Base-by-base conservation (phyloP, 2,113 vertebrate genomes). In the Paramormyrops kingsleyae region DNA sequence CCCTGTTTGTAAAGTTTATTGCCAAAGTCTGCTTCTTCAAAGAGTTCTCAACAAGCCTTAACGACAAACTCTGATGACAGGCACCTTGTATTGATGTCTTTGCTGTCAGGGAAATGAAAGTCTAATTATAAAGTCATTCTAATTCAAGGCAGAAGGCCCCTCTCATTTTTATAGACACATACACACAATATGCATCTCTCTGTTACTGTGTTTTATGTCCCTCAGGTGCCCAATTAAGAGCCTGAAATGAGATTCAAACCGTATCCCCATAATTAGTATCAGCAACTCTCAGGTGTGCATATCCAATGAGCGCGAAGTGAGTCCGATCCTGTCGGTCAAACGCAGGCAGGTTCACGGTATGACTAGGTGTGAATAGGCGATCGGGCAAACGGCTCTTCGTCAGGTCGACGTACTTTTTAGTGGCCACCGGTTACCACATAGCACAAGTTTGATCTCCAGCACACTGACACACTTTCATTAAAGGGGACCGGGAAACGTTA, bases 401-500 rank as follows among this genome's bases (percentile, higher is more conserved):
- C 49, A 56, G 50, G 19, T 19, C 24, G 5, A 52, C 39, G 0
- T 62, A n/a, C 56, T 39, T 27, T 59, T 88, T 62, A 24, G 87
- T 74, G 87, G 35, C 24, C 62, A 19, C 24, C 12, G 2, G 92
- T 91, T 90, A 93, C 91, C 93, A 90, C 92, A 90, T 91, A 93
- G 93, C 94, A 92, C 94, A 95, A 95, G 95, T 94, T 90, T 95
- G 94, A 96, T 95, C 94, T 95, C 93, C 90, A 93, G 91, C 94
- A 95, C 94, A 91, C 91, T 95, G 95, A 95, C 95, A 95, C 91
- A 95, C 94, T 95, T 96, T 95, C 93, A 90, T 89, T 93, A 91
- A 91, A 92, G 93, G 95, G 93, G 93, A 95, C 94, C 93, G 92
- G 93, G 92, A 92, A 91, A 94, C 93, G 94, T 95, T 95, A 95